Conservation (phyloP, 2,888 invertebrate species). For the Pollenia griseotomentosa region DNA sequence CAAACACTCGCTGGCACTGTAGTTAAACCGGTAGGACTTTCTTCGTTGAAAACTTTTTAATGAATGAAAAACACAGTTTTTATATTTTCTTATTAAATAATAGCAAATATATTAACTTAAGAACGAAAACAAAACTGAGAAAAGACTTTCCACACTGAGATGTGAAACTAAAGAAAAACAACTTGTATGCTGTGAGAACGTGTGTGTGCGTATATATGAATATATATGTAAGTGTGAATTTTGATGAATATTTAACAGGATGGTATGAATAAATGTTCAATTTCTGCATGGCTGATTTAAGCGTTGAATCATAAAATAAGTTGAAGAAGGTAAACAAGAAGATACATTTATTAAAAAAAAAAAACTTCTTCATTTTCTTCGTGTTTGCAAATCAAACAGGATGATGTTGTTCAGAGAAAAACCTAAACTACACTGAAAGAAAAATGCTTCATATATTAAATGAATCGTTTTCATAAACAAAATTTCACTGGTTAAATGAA, state of each 20-base stretch:
- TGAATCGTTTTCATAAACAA: no score
- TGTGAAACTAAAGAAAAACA: background rate
- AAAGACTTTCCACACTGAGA: background rate
- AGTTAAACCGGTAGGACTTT: conserved; percentile 37
- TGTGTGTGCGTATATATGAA: background rate
- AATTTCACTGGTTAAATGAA: no score
- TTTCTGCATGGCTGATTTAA: conserved; percentile 63
- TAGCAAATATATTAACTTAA: conserved; percentile 41
- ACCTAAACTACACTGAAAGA: no score
- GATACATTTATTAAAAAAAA: background rate
- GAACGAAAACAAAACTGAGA: background rate
- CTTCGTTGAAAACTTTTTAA: conserved; percentile 56
- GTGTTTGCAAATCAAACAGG: background rate
- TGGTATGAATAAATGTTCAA: conserved; percentile 20
- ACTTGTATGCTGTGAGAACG: background rate
- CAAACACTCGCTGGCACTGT: background rate
- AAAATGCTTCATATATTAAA: no score
- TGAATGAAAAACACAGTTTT: conserved; percentile 51
- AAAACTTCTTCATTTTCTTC: background rate
- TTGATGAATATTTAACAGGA: conserved; percentile 60
- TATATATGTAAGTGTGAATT: conserved; percentile 6
- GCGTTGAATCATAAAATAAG: conserved; percentile 46
- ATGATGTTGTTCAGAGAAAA: no score
- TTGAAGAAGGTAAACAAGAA: conserved; percentile 41
- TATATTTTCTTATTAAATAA: conserved; percentile 52